Evolutionary conservation across 30 jellyfish, hydroid and myxozoan genomes (phyloP).

Genomic region (Aurelia aurita): DNA sequence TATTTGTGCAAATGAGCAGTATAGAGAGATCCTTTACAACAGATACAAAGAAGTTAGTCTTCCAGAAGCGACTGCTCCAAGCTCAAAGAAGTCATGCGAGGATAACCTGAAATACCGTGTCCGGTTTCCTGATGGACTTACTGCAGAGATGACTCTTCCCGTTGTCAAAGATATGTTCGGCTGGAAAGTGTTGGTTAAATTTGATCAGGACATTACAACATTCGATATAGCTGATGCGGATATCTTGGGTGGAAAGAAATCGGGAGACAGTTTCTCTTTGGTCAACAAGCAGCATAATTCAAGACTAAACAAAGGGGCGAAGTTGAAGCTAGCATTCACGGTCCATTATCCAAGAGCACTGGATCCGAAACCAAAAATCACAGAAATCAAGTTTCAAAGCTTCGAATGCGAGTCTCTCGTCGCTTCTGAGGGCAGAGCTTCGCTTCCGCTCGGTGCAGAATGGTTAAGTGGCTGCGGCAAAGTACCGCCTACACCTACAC

Average conservation of each 20-base stretch:
- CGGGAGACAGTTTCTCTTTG: not conserved
- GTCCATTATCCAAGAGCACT: conserved; percentile 12
- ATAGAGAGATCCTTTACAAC: conserved; percentile 9
- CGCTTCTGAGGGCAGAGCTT: not conserved
- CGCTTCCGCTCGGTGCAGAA: conserved; percentile 41
- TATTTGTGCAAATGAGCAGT: conserved; percentile 25
- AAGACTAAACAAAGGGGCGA: not conserved
- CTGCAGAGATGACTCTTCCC: conserved; percentile 2
- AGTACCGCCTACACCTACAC: conserved; percentile 10
- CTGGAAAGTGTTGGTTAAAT: conserved; percentile 12
- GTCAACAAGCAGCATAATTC: conserved; percentile 10
- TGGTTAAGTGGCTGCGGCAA: conserved; percentile 39
- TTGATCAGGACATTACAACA: not conserved
- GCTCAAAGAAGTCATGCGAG: not conserved
- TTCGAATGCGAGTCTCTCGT: not conserved
- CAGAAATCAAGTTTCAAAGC: not conserved
- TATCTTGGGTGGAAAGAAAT: conserved; percentile 5
- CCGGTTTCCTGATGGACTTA: conserved; percentile 34
- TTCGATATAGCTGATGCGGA: conserved; percentile 30
- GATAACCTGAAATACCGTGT: not conserved
- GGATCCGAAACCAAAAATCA: conserved; percentile 3
- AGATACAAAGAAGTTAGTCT: conserved; percentile 19
- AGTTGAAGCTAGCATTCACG: conserved; percentile 6
- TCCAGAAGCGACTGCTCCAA: not conserved
- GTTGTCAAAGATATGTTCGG: not conserved